These are phyloP conservation scores for Leptonema lineaticorne DNA, from an alignment of 1,140 invertebrate genomes.

Conservation along the genomic window DNA sequence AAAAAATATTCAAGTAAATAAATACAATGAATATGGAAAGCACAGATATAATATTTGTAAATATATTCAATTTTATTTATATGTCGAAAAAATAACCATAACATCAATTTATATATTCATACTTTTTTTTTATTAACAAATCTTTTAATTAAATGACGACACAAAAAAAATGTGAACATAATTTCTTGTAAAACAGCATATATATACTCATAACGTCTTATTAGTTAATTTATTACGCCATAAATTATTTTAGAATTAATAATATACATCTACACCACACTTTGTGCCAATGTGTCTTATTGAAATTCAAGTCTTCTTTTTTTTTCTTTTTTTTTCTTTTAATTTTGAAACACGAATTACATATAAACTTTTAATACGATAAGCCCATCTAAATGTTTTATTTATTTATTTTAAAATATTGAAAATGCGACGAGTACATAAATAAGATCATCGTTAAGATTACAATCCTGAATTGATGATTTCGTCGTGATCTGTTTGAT, in stretches of 20 bases:
- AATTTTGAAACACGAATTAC: constrained; percentile 13
- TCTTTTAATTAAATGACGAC: no score
- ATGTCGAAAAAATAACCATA: no score
- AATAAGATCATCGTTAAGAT: no score
- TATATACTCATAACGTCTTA: constrained; percentile 13
- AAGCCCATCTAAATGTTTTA: constrained; percentile 4
- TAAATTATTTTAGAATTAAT: constrained; percentile 24
- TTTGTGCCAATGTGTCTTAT: constrained; percentile 25
- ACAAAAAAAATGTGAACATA: no score
- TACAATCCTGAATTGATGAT: no score
- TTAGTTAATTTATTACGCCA: constrained; percentile 19
- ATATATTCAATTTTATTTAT: no score
- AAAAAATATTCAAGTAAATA: no score
- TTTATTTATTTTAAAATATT: not conserved
- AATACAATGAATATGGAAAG: constrained; percentile 4
- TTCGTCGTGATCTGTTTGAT: no score
- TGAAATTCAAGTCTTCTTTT: constrained; percentile 21
- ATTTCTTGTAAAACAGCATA: no score
- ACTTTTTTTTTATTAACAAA: no score
- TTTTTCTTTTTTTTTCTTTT: no score
- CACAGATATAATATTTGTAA: not conserved
- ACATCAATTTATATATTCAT: no score
- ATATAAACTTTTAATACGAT: constrained; percentile 9
- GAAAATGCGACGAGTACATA: constrained; percentile 4
- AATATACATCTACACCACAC: constrained; percentile 20